These are phyloP conservation scores for Tipula vernalis DNA, from an alignment of 2,888 invertebrate species.

Conservation along the genomic window DNA sequence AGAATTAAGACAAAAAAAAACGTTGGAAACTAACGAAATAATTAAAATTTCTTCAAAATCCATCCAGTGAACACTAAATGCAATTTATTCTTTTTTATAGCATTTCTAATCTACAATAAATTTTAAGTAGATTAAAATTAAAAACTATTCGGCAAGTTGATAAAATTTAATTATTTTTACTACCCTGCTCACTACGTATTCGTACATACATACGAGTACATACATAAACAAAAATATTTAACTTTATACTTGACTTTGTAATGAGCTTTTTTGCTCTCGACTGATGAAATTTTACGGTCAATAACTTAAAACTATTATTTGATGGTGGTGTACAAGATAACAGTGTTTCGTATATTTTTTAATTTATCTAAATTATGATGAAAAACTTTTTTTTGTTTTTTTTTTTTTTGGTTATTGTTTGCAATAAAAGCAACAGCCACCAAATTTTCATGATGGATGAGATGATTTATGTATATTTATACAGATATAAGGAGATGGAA, in stretches of 20 bases:
- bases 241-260: background rate
- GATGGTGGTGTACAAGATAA: background rate
- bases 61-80: background rate
- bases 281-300: background rate
- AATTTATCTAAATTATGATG: background rate
- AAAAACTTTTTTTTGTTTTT: background rate
- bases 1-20: background rate
- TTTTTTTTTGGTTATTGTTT: background rate
- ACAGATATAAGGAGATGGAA: background rate
- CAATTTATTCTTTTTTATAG: background rate
- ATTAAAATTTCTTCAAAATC: background rate
- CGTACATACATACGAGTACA: background rate
- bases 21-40: background rate
- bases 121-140: background rate
- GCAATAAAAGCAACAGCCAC: background rate
- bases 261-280: background rate
- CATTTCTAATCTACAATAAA: background rate
- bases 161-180: background rate
- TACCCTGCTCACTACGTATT: background rate
- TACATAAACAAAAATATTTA: background rate
- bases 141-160: background rate
- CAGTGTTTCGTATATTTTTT: background rate
- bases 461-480: background rate
- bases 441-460: background rate
- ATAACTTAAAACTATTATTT: background rate